phyloP scores from a whole-genome alignment of 2,797 vertebrate genomes.

The Gymnothorax javanicus region DNA sequence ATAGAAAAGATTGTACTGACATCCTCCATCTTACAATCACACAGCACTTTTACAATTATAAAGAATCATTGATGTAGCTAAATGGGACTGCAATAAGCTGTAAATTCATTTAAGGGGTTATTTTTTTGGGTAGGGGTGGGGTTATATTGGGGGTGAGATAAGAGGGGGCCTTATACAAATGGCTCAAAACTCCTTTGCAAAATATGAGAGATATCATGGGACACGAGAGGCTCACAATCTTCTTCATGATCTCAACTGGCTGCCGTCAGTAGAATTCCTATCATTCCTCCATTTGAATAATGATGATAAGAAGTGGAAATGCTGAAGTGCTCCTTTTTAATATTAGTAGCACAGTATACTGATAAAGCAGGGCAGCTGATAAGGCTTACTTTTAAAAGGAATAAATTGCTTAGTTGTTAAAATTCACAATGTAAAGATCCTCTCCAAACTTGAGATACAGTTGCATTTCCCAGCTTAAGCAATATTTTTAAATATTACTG shows the following conservation, averaged over 20 bases:
- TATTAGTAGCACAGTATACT: not conserved
- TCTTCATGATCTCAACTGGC: not conserved
- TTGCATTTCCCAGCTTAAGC: not conserved
- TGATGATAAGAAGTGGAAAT: not conserved
- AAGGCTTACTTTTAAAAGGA: not conserved
- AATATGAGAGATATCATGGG: not conserved
- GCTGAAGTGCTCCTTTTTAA: not conserved
- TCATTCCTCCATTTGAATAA: not conserved
- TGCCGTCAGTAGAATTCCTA: not conserved
- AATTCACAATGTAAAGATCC: not conserved
- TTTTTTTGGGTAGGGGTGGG: not conserved
- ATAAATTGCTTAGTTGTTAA: not conserved
- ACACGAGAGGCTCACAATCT: not conserved
- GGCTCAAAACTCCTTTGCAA: not conserved
- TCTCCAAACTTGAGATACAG: not conserved
- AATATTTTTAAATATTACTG: not conserved
- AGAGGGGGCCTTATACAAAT: too few relatives aligned
- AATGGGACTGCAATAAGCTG: not conserved
- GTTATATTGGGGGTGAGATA: not conserved
- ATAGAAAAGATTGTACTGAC: not conserved
- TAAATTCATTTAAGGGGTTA: not conserved
- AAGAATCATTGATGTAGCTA: not conserved
- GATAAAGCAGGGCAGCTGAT: not conserved
- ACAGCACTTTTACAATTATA: conserved; percentile 6
- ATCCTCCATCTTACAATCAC: conserved; percentile 8